Percentiles rank a stretch among this genome's conserved stretches.
Conservation (phyloP, 64 coral and sea anemone genomes). For the Pachyseris speciosa region DNA sequence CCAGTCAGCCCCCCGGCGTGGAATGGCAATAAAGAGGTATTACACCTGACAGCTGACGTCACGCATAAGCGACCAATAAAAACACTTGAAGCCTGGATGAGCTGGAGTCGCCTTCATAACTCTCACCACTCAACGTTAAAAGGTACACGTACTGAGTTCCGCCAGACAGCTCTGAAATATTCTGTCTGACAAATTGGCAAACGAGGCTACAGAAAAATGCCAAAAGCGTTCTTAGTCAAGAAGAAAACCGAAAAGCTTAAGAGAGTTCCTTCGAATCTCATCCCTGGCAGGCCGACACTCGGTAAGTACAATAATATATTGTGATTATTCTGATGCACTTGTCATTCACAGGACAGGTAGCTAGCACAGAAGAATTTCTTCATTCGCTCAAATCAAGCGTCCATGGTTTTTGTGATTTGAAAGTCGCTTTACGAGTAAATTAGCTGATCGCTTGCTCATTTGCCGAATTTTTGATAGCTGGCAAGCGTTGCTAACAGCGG, state of each 20-base stretch:
- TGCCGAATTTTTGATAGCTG: conserved; percentile 19
- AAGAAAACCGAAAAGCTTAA: conserved; percentile 78
- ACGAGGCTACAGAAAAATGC: conserved; percentile 71
- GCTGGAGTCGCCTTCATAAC: conserved; percentile 16
- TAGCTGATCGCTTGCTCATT: background rate
- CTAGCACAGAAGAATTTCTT: conserved; percentile 2
- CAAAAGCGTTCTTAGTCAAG: conserved; percentile 89
- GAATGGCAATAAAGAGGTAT: conserved; percentile 58
- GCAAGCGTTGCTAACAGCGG: conserved; percentile 45
- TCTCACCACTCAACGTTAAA: conserved; percentile 29
- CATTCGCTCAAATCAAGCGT: background rate
- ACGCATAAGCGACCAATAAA: conserved; percentile 69
- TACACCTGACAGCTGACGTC: conserved; percentile 87
- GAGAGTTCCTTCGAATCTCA: conserved; percentile 53
- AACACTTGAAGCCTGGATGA: conserved; percentile 1
- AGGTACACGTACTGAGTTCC: background rate
- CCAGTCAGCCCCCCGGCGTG: conserved; percentile 64
- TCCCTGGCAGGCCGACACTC: conserved; percentile 50
- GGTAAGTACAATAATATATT: conserved; percentile 73
- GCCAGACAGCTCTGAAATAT: background rate
- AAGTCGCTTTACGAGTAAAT: background rate
- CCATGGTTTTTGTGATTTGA: background rate
- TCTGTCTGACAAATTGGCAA: background rate
- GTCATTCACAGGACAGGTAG: conserved; percentile 63
- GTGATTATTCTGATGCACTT: conserved; percentile 12